Evolutionary conservation across 2,113 vertebrate genomes (phyloP), one percentile per base, ranked within the genome.

Genomic region (Lota lota): DNA sequence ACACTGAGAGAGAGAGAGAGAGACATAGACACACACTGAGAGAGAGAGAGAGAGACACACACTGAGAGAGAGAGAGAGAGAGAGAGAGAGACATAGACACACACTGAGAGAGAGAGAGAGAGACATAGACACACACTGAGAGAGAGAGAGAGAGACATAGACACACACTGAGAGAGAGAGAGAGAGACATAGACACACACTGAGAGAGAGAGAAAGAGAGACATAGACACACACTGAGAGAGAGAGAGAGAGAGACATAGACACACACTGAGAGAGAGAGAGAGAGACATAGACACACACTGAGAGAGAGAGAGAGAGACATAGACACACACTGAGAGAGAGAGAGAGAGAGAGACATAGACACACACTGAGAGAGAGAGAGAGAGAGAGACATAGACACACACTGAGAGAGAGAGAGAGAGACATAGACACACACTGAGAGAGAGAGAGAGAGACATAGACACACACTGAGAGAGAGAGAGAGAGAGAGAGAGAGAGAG

Each of bases 331-430:
- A n/a, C n/a, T n/a, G 6, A 28, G 28, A 28, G 28, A 28, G 28
- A 62, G 54, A 62, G 59, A 22, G 0, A 20, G 18, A 10, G 50
- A 33, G 61, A 7, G 8, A 40, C 14, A 53, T 3, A 69, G 5
- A 72, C 33, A 19, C 4, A 58, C n/a, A 12, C 2, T 2, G n/a
- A 59, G 63, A 22, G 18, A 22, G 8, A n/a, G 19, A 20, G 11
- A 47, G 20, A 4, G 11, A 19, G n/a, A n/a, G n/a, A n/a, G n/a
- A n/a, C n/a, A n/a, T n/a, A n/a, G n/a, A n/a, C n/a, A n/a, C n/a
- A n/a, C n/a, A n/a, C n/a, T n/a, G n/a, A 62, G 15, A 69, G 15
- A 62, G 5, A 73, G 20, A 51, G 14, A 47, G 11, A 60, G n/a
- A 20, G 11, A 33, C 4, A 50, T 18, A 33, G n/a, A 22, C 0